A percentile compares a stretch with the other conserved stretches of the same genome.
These are phyloP conservation scores for Spatula versicolor DNA, from an alignment of 2,797 vertebrate species.

Conservation along the genomic window DNA sequence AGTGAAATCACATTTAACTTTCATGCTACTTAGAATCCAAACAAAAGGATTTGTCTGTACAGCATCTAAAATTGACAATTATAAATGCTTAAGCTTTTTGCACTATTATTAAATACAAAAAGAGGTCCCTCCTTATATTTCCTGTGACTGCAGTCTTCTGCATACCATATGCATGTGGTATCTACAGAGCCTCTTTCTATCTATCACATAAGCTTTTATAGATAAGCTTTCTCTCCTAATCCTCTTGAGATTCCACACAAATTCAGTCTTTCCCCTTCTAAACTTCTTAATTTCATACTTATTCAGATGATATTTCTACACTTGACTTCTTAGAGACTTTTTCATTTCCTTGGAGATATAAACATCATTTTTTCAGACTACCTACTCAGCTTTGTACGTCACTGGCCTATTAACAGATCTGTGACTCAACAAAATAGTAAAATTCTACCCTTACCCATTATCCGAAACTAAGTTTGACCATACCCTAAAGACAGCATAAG, in stretches of 20 bases:
- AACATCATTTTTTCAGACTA: background rate
- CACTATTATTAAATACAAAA: background rate
- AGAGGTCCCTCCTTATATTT: background rate
- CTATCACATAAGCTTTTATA: background rate
- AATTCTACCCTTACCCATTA: background rate
- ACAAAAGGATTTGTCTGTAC: conserved; percentile 38
- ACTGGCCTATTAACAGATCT: background rate
- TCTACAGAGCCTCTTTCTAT: conserved; percentile 4
- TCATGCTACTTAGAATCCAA: conserved; percentile 30
- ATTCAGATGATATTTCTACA: conserved; percentile 12
- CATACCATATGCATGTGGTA: background rate
- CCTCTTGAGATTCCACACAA: background rate
- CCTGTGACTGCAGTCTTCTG: background rate
- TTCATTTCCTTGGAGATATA: background rate
- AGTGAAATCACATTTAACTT: background rate
- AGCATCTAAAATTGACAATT: background rate
- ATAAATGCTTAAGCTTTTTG: conserved; percentile 6
- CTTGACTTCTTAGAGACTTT: background rate
- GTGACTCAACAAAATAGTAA: background rate
- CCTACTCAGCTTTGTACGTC: background rate
- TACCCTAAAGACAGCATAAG: background rate
- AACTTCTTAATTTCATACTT: conserved; percentile 35
- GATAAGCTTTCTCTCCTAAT: background rate
- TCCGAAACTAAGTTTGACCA: background rate
- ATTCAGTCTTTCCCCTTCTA: conserved; percentile 25